phyloP scores from a whole-genome alignment of 2,797 vertebrate species.

The Alosa sapidissima region DNA sequence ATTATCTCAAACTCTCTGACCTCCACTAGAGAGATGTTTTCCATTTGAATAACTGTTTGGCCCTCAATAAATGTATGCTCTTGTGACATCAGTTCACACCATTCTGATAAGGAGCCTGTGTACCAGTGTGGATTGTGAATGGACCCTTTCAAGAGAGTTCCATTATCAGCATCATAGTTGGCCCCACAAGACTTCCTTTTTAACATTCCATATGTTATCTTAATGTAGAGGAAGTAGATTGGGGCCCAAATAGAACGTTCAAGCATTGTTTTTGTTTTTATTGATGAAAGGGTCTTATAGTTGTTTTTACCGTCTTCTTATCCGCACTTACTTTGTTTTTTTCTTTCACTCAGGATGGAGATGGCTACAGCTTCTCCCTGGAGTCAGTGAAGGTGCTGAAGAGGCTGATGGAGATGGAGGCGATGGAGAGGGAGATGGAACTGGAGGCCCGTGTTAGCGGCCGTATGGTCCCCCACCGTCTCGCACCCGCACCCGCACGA shows the following conservation, averaged over 20 bases:
- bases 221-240: too few species aligned
- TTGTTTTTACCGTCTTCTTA: too few species aligned
- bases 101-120: not conserved
- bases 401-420: slow-evolving; percentile 57
- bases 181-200: too few species aligned
- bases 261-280: too few species aligned
- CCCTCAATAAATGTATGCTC: not conserved
- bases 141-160: too few species aligned
- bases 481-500: not conserved
- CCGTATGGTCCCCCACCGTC: slow-evolving; percentile 7
- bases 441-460: slow-evolving; percentile 37
- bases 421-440: slow-evolving; percentile 47
- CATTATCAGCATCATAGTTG: too few species aligned
- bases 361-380: slow-evolving; percentile 60
- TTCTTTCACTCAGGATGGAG: slow-evolving; percentile 58
- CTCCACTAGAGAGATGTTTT: not conserved
- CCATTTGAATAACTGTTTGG: not conserved
- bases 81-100: not conserved
- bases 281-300: too few species aligned
- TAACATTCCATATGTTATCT: too few species aligned
- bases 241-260: too few species aligned
- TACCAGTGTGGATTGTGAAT: not conserved
- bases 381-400: slow-evolving; percentile 69
- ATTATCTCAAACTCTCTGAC: not conserved
- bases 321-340: not conserved